A percentile compares a stretch with the other conserved stretches of the same genome.
Conservation (phyloP, 2,888 invertebrate genomes). For the Rotaria sp. region DNA sequence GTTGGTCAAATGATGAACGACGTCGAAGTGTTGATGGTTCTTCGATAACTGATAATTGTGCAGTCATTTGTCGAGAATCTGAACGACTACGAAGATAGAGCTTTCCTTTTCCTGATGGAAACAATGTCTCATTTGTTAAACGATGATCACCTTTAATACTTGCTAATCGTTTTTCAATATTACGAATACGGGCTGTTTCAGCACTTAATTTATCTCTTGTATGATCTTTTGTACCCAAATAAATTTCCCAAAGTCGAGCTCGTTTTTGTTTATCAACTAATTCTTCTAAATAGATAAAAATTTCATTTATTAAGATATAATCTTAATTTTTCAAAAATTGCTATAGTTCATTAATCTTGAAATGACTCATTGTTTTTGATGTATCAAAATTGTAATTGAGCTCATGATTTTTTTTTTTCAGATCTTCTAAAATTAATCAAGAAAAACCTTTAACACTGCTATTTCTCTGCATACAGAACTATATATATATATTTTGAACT, state of each 20-base stretch:
- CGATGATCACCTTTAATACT: neutral
- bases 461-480: no score
- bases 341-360: no score
- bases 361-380: no score
- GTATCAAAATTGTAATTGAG: no score
- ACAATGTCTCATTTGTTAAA: neutral
- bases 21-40: neutral
- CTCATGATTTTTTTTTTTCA: no score
- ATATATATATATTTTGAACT: no score
- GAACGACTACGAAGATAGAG: neutral
- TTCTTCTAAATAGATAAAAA: neutral
- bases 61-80: neutral
- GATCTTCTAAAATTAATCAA: no score
- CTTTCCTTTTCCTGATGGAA: neutral
- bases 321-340: no score
- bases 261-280: slow-evolving; percentile 23
- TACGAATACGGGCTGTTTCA: neutral
- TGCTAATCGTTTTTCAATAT: slow-evolving; percentile 26
- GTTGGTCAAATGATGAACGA: slow-evolving; percentile 11
- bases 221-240: neutral
- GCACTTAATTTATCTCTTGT: neutral
- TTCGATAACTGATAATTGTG: neutral
- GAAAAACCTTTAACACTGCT: no score
- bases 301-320: no score
- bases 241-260: neutral